Percentiles rank a stretch among this genome's conserved stretches.
Conservation (phyloP, 2,888 invertebrate species). For the Lasioglossum lativentre region DNA sequence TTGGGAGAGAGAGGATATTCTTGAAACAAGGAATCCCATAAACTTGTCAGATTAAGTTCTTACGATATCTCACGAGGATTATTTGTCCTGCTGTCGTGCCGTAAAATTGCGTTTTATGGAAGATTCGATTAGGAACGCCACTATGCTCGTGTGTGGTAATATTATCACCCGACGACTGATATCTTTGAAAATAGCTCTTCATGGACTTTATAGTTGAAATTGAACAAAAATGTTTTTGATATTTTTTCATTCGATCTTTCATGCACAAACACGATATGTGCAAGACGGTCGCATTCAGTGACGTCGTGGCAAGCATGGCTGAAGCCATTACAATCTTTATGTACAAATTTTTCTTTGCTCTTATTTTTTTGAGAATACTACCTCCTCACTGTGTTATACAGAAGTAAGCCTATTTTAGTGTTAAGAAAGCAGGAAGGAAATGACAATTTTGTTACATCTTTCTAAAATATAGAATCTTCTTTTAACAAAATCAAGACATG, state of each 20-base stretch:
- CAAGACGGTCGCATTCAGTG: background rate
- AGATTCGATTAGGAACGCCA: background rate
- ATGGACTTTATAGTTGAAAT: background rate
- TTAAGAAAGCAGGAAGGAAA: background rate
- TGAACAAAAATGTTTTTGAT: background rate
- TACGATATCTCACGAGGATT: background rate
- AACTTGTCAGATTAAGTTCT: slow-evolving; percentile 4
- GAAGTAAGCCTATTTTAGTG: background rate
- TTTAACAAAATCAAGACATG: background rate
- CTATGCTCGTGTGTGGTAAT: background rate
- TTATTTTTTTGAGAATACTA: no score
- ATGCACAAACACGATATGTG: no score
- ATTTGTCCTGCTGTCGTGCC: background rate
- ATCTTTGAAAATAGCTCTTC: background rate
- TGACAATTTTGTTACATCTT: background rate
- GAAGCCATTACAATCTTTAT: background rate
- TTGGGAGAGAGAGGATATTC: background rate
- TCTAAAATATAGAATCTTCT: background rate
- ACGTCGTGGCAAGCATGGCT: background rate
- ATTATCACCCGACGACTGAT: background rate
- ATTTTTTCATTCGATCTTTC: background rate
- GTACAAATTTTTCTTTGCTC: background rate
- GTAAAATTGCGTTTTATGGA: background rate
- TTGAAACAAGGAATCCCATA: background rate
- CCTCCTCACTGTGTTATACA: background rate